Conservation (phyloP, 2,888 invertebrate species). For the Enchytraeus crypticus region DNA sequence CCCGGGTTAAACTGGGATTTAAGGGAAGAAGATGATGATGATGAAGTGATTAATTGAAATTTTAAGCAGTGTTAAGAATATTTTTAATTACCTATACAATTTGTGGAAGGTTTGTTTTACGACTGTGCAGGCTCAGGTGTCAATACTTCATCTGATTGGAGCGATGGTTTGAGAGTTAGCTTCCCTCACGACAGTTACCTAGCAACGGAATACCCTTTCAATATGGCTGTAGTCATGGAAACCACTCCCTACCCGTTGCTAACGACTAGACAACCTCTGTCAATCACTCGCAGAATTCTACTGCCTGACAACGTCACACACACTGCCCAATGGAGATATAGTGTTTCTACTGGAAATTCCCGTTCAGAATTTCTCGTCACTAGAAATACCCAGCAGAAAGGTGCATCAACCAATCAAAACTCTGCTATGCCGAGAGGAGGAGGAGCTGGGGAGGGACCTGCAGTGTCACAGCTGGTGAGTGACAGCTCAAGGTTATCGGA, state of each 20-base stretch:
- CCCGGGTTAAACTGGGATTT: too few relatives aligned
- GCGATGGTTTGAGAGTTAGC: too few relatives aligned
- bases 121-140: too few relatives aligned
- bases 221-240: constrained; percentile 67
- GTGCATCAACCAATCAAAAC: not conserved
- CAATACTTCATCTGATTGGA: too few relatives aligned
- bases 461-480: constrained; percentile 31
- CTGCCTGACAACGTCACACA: constrained; percentile 53
- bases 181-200: constrained; percentile 45
- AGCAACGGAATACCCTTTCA: constrained; percentile 45
- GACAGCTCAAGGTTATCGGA: too few relatives aligned
- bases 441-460: constrained; percentile 25
- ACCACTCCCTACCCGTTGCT: constrained; percentile 81
- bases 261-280: constrained; percentile 52
- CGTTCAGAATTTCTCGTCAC: not conserved
- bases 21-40: too few relatives aligned
- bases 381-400: not conserved
- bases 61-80: too few relatives aligned
- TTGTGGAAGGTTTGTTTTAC: too few relatives aligned
- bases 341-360: not conserved
- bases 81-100: too few relatives aligned
- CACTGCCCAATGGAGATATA: constrained; percentile 90
- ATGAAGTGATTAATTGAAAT: too few relatives aligned
- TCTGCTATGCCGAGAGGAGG: not conserved
- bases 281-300: constrained; percentile 39